phyloP scores from a whole-genome alignment of 2,888 invertebrate species.

The Leucoma salicis region DNA sequence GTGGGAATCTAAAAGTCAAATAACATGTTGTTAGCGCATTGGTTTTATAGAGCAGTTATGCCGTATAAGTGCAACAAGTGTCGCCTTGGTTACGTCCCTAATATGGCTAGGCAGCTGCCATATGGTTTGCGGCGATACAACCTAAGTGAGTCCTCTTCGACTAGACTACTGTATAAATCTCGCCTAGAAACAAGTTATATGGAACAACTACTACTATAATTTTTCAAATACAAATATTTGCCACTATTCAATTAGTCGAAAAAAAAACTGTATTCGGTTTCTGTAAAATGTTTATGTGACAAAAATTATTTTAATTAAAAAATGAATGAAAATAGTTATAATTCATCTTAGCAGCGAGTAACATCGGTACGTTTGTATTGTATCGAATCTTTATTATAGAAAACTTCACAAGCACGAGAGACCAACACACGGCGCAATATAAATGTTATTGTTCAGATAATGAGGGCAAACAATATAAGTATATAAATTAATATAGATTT shows the following conservation, averaged over 20 bases:
- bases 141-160: slow-evolving; percentile 57
- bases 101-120: slow-evolving; percentile 74
- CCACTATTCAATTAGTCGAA: no score
- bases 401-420: slow-evolving; percentile 37
- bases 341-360: slow-evolving; percentile 25
- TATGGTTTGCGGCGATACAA: slow-evolving; percentile 74
- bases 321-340: slow-evolving; percentile 1
- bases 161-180: slow-evolving; percentile 44
- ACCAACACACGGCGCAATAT: slow-evolving; percentile 44
- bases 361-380: no score
- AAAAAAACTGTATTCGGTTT: not conserved
- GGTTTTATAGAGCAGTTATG: slow-evolving; percentile 71
- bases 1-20: slow-evolving; percentile 42
- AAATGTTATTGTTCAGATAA: slow-evolving; percentile 45
- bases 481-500: slow-evolving; percentile 34
- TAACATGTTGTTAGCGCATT: slow-evolving; percentile 55
- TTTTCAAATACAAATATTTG: not conserved
- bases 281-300: not conserved
- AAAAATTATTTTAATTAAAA: not conserved
- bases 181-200: slow-evolving; percentile 45
- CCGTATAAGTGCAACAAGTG: slow-evolving; percentile 82
- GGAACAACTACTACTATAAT: slow-evolving; percentile 20
- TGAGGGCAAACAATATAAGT: slow-evolving; percentile 35
- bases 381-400: slow-evolving; percentile 34
- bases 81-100: slow-evolving; percentile 77